Percentiles rank a stretch among this genome's conserved stretches.
Evolutionary conservation across 2,797 vertebrate species (phyloP).

Genomic region (Pipistrellus pipistrellus): DNA sequence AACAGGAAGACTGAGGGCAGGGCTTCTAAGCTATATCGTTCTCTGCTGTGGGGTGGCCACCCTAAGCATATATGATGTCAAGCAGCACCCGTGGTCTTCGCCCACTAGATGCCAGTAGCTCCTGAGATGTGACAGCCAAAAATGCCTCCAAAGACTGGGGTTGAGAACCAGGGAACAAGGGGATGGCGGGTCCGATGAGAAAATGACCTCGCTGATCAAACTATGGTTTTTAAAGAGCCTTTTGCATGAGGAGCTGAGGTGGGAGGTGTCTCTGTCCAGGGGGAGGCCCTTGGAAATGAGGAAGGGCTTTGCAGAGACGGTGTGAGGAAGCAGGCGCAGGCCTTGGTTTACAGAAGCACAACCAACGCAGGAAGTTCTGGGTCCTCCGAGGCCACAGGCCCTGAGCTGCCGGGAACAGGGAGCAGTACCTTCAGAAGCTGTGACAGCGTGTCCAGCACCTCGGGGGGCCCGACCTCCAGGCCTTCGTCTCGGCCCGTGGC

Average conservation of each 20-base stretch:
- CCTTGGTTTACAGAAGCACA: fast-evolving
- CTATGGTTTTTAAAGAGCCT: background rate
- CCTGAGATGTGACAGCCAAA: background rate
- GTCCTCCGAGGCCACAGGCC: background rate
- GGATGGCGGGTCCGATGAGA: background rate
- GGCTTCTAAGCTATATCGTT: background rate
- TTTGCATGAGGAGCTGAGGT: background rate
- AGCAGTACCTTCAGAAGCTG: conserved; percentile 93
- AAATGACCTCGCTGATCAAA: background rate
- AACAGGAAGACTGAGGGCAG: background rate
- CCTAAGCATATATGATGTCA: no score
- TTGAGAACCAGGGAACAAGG: background rate
- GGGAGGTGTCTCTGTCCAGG: no score
- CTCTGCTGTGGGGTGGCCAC: background rate
- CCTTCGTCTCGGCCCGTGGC: conserved; percentile 91
- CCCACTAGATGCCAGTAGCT: background rate
- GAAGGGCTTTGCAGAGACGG: background rate
- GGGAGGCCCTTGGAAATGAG: background rate
- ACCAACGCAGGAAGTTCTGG: fast-evolving
- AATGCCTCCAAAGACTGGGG: background rate
- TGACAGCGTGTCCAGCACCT: conserved; percentile 93
- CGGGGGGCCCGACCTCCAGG: conserved; percentile 93
- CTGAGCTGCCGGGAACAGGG: background rate
- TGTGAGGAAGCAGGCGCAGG: background rate
- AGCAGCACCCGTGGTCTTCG: background rate